Base-by-base conservation (phyloP, 2,888 invertebrate genomes). In the Watsonalla binaria region DNA sequence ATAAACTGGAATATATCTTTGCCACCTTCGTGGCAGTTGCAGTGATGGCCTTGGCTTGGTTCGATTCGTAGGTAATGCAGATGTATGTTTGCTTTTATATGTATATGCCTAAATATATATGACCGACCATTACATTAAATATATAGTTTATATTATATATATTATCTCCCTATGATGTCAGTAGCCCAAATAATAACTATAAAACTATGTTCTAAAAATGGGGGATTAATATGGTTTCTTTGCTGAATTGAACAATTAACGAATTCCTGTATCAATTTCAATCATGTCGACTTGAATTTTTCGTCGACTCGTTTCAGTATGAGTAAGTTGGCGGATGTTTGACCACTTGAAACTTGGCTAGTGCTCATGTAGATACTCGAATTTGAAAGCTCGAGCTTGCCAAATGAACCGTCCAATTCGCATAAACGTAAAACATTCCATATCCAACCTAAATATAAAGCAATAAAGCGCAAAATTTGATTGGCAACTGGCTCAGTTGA, bases 311-410 rank as follows among this genome's bases (percentile, higher is more conserved):
- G 45, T 46, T 59, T 53, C 55, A 66, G 51, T 56, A 58, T 59
- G 60, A 55, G 52, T 56, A 59, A 55, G 54, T 62, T 56, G 59
- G 55, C 63, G 65, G 67, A 72, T 67, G 65, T 66, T 63, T 65
- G 65, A 65, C 61, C 63, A 67, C 70, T 71, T 57, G 61, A 68
- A 66, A 65, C 67, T 77, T 69, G 73, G 72, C 71, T 66, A 56
- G 62, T 62, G 57, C 64, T 69, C 67, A 67, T 57, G 61, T 70
- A 69, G 65, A 66, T 65, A 66, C 70, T 70, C 59, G 62, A 64
- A 67, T 64, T 65, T 62, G 67, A 67, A 68, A 68, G 62, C 65
- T 58, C 53, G 52, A 57, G 65, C 67, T 70, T 71, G 74, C 75
- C 76, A 74, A 75, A 73, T 71, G 63, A 74, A 67, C 73, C 64